These are phyloP conservation scores for Drosophila murphyi DNA, from an alignment of 1,140 invertebrate species.

Conservation along the genomic window DNA sequence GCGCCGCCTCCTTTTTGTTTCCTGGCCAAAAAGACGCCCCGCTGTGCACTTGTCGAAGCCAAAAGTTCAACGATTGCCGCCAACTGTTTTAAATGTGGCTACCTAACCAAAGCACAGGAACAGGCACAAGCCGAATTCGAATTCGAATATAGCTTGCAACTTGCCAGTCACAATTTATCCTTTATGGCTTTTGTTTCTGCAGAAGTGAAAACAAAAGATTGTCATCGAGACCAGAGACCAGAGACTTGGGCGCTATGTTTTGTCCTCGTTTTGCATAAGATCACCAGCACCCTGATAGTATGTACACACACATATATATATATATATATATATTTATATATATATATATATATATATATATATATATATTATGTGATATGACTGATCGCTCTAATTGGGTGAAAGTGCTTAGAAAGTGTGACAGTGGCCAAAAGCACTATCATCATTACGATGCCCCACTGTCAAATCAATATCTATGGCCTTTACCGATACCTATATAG, in stretches of 20 bases:
- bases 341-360: conserved; percentile 9
- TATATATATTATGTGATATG: conserved; percentile 22
- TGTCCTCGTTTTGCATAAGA: conserved; percentile 34
- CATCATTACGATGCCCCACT: conserved; percentile 52
- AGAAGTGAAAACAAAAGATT: conserved; percentile 84
- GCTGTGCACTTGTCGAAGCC: conserved; percentile 83
- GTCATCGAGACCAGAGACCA: conserved; percentile 51
- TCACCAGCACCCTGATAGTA: conserved; percentile 37
- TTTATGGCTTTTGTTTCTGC: conserved; percentile 80
- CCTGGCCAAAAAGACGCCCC: conserved; percentile 57
- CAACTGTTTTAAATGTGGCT: conserved; percentile 61
- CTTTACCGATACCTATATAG: conserved; percentile 67
- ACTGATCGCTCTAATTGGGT: conserved; percentile 71
- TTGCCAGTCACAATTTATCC: conserved; percentile 68
- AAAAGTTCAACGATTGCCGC: conserved; percentile 72
- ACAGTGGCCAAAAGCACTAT: conserved; percentile 48
- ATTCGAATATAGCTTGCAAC: conserved; percentile 6
- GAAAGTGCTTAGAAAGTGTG: conserved; percentile 80
- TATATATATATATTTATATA: conserved; percentile 22
- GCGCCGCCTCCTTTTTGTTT: conserved; percentile 37
- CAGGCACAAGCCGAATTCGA: conserved; percentile 14
- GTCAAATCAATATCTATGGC: conserved; percentile 78
- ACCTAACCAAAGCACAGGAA: conserved; percentile 51
- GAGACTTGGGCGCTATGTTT: conserved; percentile 3
- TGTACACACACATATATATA: conserved; percentile 1